Evolutionary conservation across 2,888 invertebrate genomes (phyloP), one percentile per base, ranked within the genome.

Genomic region (Sylvicola fuscatus): DNA sequence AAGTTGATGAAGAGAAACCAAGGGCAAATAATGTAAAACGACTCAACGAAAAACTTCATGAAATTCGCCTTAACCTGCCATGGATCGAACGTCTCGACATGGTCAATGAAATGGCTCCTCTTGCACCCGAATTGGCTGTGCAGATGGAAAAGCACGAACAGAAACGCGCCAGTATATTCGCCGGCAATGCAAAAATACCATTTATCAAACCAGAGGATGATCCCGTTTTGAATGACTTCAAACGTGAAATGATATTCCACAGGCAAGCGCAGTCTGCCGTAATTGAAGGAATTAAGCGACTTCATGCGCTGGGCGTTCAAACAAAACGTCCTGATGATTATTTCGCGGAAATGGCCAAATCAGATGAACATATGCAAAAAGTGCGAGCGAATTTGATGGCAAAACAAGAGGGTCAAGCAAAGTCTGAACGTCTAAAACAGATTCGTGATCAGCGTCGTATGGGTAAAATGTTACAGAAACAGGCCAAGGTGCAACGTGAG

Each of bases 291-390:
- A 67, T 97, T 14, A 72, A 74, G 32, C 69, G 69, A 43, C 60
- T 98, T 7, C 79, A 84, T 40, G 68, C 72, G 28, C 53, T 84
- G 4, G 74, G 73, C 14, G 60, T 93, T 33, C 63, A 72, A 1
- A 92, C 89, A 0, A 78, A 72, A 49, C 68, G 81, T 34, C 98
- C 98, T 0, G 83, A 86, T 37, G 97, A 97, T 58, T 98, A 92
- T 56, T 97, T 93, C 60, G 98, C 97, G 0, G 89, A 98, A 65
- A 98, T 98, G 98, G 90, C 89, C 1, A 98, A 98, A 57, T 68
- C 84, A 11, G 98, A 98, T 60, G 73, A 72, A 26, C 98, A 98
- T 49, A 98, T 98, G 98, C 89, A 92, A 49, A 93, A 90, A 60
- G 77, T 92, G 1, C 68, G 89, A 33, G 69, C 79, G 49, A 79